phyloP scores from a whole-genome alignment of 1,140 invertebrate genomes.

The Drosophila mauritiana region DNA sequence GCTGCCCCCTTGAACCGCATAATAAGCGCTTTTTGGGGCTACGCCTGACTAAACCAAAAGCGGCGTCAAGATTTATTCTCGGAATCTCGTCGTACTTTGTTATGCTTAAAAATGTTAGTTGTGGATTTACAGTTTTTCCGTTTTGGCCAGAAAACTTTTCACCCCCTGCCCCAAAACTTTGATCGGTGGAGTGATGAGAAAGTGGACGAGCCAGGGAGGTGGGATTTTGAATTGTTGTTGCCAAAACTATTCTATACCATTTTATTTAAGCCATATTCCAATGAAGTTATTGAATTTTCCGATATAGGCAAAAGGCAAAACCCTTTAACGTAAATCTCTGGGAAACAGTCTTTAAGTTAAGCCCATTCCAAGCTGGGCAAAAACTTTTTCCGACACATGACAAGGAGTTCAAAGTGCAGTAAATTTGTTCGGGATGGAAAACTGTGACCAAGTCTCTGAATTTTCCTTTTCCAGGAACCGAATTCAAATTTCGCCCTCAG shows the following conservation, averaged over 20 bases:
- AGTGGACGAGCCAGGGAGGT: background rate
- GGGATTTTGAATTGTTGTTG: background rate
- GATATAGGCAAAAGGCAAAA: too few relatives aligned
- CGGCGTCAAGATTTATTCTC: conserved; percentile 69
- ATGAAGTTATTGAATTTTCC: too few relatives aligned
- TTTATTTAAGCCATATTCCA: background rate
- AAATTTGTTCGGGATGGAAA: conserved; percentile 15
- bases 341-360: conserved; percentile 1
- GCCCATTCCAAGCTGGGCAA: background rate
- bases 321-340: background rate
- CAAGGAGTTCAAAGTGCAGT: conserved; percentile 25
- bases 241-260: background rate
- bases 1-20: conserved; percentile 7
- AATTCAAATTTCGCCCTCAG: conserved; percentile 3
- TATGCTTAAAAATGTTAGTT: conserved; percentile 76
- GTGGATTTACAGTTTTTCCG: conserved; percentile 65
- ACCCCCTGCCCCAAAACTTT: conserved; percentile 28
- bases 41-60: conserved; percentile 71
- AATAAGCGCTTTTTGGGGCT: conserved; percentile 56
- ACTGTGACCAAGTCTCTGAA: background rate
- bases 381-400: conserved; percentile 2
- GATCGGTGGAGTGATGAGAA: conserved; percentile 21
- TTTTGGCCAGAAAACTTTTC: conserved; percentile 57
- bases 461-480: background rate
- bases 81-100: conserved; percentile 71